Percentiles rank a stretch among this genome's conserved stretches.
These are phyloP conservation scores for Bradysia coprophila DNA, from an alignment of 1,140 invertebrate species.

Conservation along the genomic window DNA sequence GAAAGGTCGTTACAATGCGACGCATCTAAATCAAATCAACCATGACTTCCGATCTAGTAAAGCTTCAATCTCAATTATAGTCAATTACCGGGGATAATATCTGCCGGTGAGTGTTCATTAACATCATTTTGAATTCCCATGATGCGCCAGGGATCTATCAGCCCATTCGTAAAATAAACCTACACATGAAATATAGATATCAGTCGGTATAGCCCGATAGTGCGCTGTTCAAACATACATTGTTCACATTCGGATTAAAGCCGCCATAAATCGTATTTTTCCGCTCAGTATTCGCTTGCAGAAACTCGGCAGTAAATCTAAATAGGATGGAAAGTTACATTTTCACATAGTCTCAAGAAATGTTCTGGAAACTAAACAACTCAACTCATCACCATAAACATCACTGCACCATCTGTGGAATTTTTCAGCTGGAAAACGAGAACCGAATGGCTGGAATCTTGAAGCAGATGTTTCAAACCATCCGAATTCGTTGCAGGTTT, in stretches of 20 bases:
- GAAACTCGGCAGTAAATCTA: conserved; percentile 28
- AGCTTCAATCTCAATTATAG: no score
- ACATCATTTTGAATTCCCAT: conserved; percentile 34
- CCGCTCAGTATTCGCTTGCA: conserved; percentile 27
- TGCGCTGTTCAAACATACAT: conserved; percentile 30
- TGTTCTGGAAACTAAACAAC: conserved; percentile 4
- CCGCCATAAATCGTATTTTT: conserved; percentile 43
- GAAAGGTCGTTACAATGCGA: no score
- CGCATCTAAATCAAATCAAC: no score
- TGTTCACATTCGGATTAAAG: conserved; percentile 29
- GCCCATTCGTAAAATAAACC: conserved; percentile 41
- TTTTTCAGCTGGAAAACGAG: conserved; percentile 31
- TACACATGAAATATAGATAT: no score
- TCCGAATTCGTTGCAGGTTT: conserved; percentile 71
- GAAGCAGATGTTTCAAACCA: conserved; percentile 56
- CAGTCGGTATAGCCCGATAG: no score
- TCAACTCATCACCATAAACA: conserved; percentile 36
- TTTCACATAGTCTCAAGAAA: background rate
- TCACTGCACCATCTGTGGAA: conserved; percentile 43
- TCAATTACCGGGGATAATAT: conserved; percentile 17
- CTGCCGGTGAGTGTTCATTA: conserved; percentile 30
- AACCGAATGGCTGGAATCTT: conserved; percentile 41
- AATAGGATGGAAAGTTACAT: conserved; percentile 3
- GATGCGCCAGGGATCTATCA: conserved; percentile 41
- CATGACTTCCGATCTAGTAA: no score